Conservation (phyloP, 2,113 vertebrate species). For the Seriola aureovittata region DNA sequence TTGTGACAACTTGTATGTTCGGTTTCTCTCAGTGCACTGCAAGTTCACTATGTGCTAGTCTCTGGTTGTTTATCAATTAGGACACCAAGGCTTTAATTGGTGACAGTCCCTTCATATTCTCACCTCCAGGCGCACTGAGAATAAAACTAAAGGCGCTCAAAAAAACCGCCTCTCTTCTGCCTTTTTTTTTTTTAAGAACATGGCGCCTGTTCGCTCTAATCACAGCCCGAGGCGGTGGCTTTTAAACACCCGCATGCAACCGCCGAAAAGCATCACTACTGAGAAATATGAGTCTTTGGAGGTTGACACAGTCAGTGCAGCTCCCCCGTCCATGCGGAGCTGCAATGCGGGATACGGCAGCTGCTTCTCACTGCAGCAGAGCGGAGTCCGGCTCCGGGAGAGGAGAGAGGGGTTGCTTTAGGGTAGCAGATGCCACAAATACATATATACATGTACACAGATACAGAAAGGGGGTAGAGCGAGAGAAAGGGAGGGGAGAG, state of each 20-base stretch:
- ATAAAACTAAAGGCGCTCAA: conserved; percentile 14
- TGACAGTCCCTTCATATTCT: not conserved
- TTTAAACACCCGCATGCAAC: conserved; percentile 15
- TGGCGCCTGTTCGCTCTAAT: conserved; percentile 42
- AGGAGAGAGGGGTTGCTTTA: conserved; percentile 32
- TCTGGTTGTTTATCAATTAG: not conserved
- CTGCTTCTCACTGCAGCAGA: conserved; percentile 76
- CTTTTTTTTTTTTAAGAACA: conserved; percentile 27
- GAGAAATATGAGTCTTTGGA: conserved; percentile 68
- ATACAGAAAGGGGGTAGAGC: conserved; percentile 7
- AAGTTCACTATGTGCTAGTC: not conserved
- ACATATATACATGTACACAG: conserved; percentile 1
- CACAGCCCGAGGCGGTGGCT: not conserved
- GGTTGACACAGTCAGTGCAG: conserved; percentile 55
- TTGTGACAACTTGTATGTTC: not conserved
- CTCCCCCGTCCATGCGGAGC: conserved; percentile 77
- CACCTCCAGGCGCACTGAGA: conserved; percentile 25
- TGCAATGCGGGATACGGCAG: conserved; percentile 84
- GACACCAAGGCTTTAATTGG: not conserved
- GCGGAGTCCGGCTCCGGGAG: conserved; percentile 9
- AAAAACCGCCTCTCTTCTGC: not conserved
- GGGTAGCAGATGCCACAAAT: conserved; percentile 12
- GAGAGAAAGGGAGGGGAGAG: not conserved
- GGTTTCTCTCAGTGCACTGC: not conserved
- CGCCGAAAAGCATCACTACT: conserved; percentile 27